Evolutionary conservation across 2,797 vertebrate species (phyloP), one percentile per base, ranked within the genome.

Genomic region (Pteropus rufus): DNA sequence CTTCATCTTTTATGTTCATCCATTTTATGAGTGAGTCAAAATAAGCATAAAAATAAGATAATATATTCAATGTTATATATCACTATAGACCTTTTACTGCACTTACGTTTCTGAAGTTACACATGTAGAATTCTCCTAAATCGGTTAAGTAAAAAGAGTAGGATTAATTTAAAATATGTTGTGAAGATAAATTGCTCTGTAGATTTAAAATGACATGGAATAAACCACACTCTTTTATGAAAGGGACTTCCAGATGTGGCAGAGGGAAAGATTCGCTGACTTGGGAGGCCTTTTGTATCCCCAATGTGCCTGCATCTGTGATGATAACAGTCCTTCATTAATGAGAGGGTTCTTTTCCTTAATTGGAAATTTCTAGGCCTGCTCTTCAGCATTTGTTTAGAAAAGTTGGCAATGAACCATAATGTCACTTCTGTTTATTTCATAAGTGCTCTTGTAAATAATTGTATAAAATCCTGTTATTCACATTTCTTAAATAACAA

Each of bases 381-480:
- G 24, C 23, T 91, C 18, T 54, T 93, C 46, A 82, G 46, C 7
- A 3, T 86, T 94, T 93, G 16, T 89, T 93, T 85, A 91, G 52
- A 91, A 95, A 89, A 91, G 21, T 49, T 94, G 79, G 36, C 31
- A 49, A 93, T 87, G 83, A 84, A 75, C 36, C 19, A 2, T 83
- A 58, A 34, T 94, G 64, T 92, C 85, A 92, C 29, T 96, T 96
- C 49, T 93, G 21, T 95, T 96, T 95, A 73, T 93, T 84, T 96
- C 65, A 31, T 95, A 88, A 94, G 67, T 79, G 79, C 31, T 5
- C 52, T 85, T 94, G 62, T 94, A 93, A 96, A 93, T 94, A 90
- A 88, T 85, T 90, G 31, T 70, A 64, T 69, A 94, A 91, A 84
- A 97, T 87, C n/a, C 39, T 84, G 39, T 70, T 94, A 72, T 39